phyloP scores from a whole-genome alignment of 1,140 invertebrate species.

The Leptinotarsa texana region DNA sequence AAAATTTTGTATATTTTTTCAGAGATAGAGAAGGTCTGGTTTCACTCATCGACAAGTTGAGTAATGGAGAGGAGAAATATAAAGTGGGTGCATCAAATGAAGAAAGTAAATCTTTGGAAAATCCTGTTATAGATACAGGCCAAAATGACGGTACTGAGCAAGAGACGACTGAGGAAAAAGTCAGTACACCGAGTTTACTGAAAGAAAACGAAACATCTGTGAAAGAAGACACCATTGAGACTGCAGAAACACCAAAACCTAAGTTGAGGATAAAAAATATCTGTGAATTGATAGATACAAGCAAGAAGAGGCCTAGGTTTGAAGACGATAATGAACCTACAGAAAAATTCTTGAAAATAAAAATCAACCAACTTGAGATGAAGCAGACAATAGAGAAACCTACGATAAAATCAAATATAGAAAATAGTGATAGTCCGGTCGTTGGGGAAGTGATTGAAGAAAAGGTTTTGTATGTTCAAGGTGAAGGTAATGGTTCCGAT shows the following conservation, averaged over 20 bases:
- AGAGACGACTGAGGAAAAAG: neutral
- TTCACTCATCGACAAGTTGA: slow-evolving; percentile 72
- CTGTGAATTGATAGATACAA: slow-evolving; percentile 16
- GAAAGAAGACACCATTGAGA: slow-evolving; percentile 8
- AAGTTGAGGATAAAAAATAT: slow-evolving; percentile 28
- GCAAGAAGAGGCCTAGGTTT: slow-evolving; percentile 30
- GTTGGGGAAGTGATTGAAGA: slow-evolving; percentile 72
- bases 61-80: slow-evolving; percentile 65
- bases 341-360: slow-evolving; percentile 28
- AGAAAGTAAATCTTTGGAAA: slow-evolving; percentile 61
- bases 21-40: slow-evolving; percentile 77
- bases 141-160: neutral
- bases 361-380: slow-evolving; percentile 35
- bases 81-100: slow-evolving; percentile 65
- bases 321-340: slow-evolving; percentile 31
- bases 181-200: no score
- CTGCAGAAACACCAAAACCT: slow-evolving; percentile 18
- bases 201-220: slow-evolving; percentile 10
- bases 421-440: slow-evolving; percentile 58
- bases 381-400: slow-evolving; percentile 61
- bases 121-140: neutral
- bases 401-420: slow-evolving; percentile 67
- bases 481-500: slow-evolving; percentile 70
- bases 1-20: slow-evolving; percentile 15
- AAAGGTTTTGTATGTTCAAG: slow-evolving; percentile 73